These are phyloP conservation scores for Myripristis jacobus DNA, from an alignment of 2,797 vertebrate genomes.

Conservation along the genomic window DNA sequence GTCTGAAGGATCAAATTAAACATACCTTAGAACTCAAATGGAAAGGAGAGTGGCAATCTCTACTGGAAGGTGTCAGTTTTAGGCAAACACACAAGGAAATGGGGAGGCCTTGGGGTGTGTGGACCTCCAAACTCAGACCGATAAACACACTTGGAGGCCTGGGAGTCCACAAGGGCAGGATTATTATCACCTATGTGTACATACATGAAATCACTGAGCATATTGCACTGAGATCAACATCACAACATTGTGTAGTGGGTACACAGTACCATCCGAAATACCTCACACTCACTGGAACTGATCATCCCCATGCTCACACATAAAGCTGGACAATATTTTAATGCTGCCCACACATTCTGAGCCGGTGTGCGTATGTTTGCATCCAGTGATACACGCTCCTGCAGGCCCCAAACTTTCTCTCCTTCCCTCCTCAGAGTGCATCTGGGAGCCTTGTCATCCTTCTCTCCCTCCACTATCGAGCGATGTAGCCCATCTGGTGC, in stretches of 20 bases:
- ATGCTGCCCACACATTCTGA: slow-evolving; percentile 43
- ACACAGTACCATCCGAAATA: slow-evolving; percentile 22
- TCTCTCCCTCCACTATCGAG: slow-evolving; percentile 37
- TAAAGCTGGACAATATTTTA: slow-evolving; percentile 32
- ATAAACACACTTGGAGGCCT: slow-evolving; percentile 23
- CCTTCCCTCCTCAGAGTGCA: slow-evolving; percentile 4
- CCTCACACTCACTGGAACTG: slow-evolving; percentile 1
- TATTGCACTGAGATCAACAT: slow-evolving; percentile 73
- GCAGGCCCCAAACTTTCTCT: background rate
- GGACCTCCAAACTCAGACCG: slow-evolving; percentile 20
- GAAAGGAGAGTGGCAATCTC: slow-evolving; percentile 26
- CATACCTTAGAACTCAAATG: slow-evolving; percentile 6
- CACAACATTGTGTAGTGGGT: slow-evolving; percentile 30
- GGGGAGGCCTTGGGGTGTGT: slow-evolving; percentile 11
- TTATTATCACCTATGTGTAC: slow-evolving; percentile 22
- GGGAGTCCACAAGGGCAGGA: slow-evolving; percentile 13
- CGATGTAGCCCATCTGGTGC: slow-evolving; percentile 72
- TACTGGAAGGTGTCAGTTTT: slow-evolving; percentile 32
- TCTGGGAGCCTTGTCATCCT: background rate
- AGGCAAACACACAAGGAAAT: slow-evolving; percentile 42
- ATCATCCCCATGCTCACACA: slow-evolving; percentile 22
- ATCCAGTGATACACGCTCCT: slow-evolving; percentile 11
- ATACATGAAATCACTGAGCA: slow-evolving; percentile 40
- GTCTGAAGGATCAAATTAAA: slow-evolving; percentile 31
- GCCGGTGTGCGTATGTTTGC: slow-evolving; percentile 35